Conservation (phyloP, 2,113 vertebrate species). For the Stigmatopora nigra region DNA sequence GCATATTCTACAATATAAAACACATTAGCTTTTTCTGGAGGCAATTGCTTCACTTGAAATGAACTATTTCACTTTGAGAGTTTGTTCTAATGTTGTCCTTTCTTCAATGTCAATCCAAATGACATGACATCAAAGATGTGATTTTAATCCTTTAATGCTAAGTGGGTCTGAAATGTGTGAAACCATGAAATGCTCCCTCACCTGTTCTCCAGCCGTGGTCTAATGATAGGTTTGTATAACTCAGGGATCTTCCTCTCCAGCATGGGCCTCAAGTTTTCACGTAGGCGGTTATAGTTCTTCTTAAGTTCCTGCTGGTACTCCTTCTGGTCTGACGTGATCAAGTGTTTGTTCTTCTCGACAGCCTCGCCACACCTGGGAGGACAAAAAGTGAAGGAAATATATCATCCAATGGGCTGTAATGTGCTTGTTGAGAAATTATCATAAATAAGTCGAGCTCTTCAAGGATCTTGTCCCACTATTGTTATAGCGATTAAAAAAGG, state of each 20-base stretch:
- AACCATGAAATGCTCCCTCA: slow-evolving; percentile 42
- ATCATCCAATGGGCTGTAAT: background rate
- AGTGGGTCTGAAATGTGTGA: background rate
- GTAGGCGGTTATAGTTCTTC: slow-evolving; percentile 90
- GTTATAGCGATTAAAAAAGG: background rate
- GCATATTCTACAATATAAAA: too few species aligned
- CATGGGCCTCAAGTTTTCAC: slow-evolving; percentile 92
- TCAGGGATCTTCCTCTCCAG: slow-evolving; percentile 95
- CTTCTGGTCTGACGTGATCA: slow-evolving; percentile 88
- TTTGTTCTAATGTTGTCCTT: too few species aligned
- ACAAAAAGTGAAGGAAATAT: background rate
- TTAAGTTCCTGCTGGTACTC: slow-evolving; percentile 94
- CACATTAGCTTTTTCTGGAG: too few species aligned
- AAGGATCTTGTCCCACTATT: background rate
- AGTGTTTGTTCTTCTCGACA: slow-evolving; percentile 91
- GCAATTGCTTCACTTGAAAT: too few species aligned
- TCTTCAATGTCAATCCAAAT: too few species aligned
- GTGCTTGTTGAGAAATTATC: background rate
- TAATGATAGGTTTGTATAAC: slow-evolving; percentile 88
- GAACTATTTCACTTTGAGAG: too few species aligned
- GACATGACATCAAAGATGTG: background rate
- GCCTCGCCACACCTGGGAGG: slow-evolving; percentile 85
- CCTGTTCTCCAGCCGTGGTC: slow-evolving; percentile 81
- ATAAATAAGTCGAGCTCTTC: background rate
- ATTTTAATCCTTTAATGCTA: background rate